A percentile compares a stretch with the other conserved stretches of the same genome.
These are phyloP conservation scores for Mus minutoides DNA, from an alignment of 2,797 vertebrate species.

Conservation along the genomic window DNA sequence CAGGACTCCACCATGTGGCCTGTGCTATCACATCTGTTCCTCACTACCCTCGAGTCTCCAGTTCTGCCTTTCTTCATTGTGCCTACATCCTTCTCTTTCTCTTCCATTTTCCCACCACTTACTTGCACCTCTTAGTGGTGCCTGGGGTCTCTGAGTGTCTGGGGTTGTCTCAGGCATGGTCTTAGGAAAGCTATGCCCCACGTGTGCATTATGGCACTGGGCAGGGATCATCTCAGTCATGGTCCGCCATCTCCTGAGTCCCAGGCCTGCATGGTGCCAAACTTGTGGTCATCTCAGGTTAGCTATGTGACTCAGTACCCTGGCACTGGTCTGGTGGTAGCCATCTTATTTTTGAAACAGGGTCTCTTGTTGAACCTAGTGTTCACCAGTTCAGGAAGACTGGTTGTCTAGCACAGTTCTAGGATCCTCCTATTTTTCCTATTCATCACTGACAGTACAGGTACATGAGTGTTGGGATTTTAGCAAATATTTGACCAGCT, in stretches of 20 bases:
- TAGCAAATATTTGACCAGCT: not conserved
- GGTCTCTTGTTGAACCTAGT: not conserved
- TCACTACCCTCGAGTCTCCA: not conserved
- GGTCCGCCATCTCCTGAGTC: not conserved
- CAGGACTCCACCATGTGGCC: not conserved
- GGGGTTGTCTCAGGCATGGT: not conserved
- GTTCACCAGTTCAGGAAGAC: not conserved
- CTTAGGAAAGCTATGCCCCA: not conserved
- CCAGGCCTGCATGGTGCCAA: not conserved
- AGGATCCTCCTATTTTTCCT: not conserved
- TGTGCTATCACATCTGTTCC: not conserved
- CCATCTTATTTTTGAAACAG: not conserved
- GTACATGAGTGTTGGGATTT: not conserved
- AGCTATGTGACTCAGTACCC: not conserved
- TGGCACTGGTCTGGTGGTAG: not conserved
- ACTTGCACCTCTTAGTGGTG: not conserved
- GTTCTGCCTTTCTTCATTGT: not conserved
- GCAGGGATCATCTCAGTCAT: not conserved
- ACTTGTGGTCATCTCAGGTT: not conserved
- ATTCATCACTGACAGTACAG: not conserved
- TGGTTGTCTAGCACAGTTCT: not conserved
- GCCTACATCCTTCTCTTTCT: not conserved
- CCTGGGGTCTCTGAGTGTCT: not conserved
- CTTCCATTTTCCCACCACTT: not conserved
- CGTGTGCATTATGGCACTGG: not conserved